phyloP scores from a whole-genome alignment of 2,113 vertebrate species.

The Notarius quadriscutis region DNA sequence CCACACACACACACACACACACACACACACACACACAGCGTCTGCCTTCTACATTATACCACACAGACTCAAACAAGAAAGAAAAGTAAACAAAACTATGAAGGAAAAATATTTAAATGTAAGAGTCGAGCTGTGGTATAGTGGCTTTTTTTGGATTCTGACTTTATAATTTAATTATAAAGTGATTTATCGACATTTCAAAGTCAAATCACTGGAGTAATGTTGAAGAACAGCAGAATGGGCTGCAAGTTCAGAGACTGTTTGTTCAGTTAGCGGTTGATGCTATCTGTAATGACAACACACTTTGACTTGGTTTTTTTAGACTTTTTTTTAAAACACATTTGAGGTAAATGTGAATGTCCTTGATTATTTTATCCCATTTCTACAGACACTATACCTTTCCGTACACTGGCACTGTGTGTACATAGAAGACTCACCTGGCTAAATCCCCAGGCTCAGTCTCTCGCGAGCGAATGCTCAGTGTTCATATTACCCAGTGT shows the following conservation, averaged over 20 bases:
- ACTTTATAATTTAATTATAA: neutral
- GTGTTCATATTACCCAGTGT: neutral
- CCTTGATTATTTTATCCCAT: neutral
- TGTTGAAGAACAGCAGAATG: neutral
- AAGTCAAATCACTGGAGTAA: neutral
- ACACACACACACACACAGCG: neutral
- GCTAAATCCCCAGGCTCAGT: neutral
- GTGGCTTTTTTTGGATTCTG: neutral
- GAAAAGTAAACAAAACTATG: neutral
- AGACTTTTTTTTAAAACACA: neutral
- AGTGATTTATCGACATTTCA: neutral
- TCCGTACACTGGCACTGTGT: neutral
- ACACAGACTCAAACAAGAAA: neutral
- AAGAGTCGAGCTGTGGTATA: neutral
- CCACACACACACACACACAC: constrained; percentile 13
- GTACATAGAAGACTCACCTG: too few species aligned
- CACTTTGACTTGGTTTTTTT: neutral
- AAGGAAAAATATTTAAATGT: neutral
- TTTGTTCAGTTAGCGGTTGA: neutral
- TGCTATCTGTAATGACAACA: neutral
- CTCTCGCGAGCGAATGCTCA: neutral
- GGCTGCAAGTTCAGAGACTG: neutral
- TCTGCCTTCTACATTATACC: neutral
- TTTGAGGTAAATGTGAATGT: neutral
- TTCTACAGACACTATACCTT: neutral